Evolutionary conservation across 53 echinoderm and acorn worm species (phyloP).

Genomic region (Hippasteria phrygiana): DNA sequence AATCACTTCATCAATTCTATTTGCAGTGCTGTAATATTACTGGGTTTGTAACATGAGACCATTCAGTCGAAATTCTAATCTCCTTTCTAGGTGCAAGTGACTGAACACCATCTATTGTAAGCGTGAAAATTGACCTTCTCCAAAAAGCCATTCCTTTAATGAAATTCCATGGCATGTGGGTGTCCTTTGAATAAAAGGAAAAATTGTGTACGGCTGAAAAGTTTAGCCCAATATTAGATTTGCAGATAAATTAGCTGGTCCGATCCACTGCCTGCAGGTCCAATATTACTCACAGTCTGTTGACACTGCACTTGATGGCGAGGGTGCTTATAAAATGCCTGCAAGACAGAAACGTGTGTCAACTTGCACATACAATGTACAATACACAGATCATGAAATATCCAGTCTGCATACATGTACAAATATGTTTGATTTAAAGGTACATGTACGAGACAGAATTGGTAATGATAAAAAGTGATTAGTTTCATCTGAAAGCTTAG

Average conservation of each 20-base stretch:
- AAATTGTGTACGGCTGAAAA: not conserved
- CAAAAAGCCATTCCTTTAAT: too few relatives aligned
- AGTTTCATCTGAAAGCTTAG: too few relatives aligned
- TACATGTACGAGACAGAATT: too few relatives aligned
- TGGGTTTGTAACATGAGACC: too few relatives aligned
- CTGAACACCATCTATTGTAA: too few relatives aligned
- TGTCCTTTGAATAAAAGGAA: not conserved
- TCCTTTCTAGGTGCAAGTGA: too few relatives aligned
- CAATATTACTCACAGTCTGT: not conserved
- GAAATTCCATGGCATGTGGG: too few relatives aligned
- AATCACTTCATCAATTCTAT: too few relatives aligned
- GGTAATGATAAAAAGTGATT: too few relatives aligned
- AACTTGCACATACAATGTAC: not conserved
- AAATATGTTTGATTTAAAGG: not conserved
- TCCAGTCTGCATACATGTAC: not conserved
- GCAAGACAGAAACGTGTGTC: constrained; percentile 14
- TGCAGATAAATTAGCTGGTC: not conserved
- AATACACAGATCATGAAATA: not conserved
- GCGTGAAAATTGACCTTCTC: too few relatives aligned
- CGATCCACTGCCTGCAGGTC: not conserved
- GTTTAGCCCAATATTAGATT: constrained; percentile 13
- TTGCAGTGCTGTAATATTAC: too few relatives aligned
- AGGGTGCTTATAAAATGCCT: not conserved
- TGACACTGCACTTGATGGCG: constrained; percentile 26
- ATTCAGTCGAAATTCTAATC: too few relatives aligned